Conservation (phyloP, 2,888 invertebrate genomes). For the Caenorhabditis sp. region DNA sequence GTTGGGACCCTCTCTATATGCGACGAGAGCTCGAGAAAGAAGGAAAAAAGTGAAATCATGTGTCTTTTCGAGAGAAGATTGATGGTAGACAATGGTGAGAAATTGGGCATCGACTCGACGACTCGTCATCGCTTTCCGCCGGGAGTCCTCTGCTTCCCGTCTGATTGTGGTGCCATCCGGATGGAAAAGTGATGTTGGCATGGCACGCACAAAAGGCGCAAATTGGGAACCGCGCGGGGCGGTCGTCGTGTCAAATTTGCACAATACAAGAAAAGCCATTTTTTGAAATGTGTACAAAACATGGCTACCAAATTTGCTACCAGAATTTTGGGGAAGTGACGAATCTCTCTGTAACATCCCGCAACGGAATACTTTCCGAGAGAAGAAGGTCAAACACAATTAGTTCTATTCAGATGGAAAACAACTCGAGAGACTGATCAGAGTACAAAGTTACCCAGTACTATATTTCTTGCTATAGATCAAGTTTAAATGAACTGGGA, state of each 20-base stretch:
- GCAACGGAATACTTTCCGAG: constrained; percentile 38
- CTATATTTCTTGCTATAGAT: too few species aligned
- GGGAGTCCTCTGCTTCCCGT: constrained; percentile 26
- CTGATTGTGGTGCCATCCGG: constrained; percentile 54
- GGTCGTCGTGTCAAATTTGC: constrained; percentile 29
- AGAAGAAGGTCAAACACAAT: constrained; percentile 23
- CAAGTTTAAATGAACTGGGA: too few species aligned
- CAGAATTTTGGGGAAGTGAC: constrained; percentile 27
- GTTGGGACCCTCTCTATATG: constrained; percentile 36
- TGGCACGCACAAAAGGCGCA: constrained; percentile 68
- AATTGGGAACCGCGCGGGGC: constrained; percentile 57
- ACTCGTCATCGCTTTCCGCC: constrained; percentile 59
- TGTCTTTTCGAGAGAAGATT: constrained; percentile 47
- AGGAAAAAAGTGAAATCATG: constrained; percentile 55
- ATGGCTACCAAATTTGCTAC: constrained; percentile 17
- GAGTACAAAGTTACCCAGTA: constrained; percentile 1
- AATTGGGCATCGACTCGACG: constrained; percentile 44
- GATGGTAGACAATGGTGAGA: constrained; percentile 61
- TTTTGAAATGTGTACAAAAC: constrained; percentile 51
- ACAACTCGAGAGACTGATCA: not conserved
- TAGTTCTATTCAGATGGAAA: constrained; percentile 35
- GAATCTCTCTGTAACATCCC: constrained; percentile 25
- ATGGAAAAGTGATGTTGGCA: constrained; percentile 62
- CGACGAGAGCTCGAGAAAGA: constrained; percentile 37
- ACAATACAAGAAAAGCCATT: constrained; percentile 35